Conservation (phyloP, 2,888 invertebrate species). For the Thyatira batis region DNA sequence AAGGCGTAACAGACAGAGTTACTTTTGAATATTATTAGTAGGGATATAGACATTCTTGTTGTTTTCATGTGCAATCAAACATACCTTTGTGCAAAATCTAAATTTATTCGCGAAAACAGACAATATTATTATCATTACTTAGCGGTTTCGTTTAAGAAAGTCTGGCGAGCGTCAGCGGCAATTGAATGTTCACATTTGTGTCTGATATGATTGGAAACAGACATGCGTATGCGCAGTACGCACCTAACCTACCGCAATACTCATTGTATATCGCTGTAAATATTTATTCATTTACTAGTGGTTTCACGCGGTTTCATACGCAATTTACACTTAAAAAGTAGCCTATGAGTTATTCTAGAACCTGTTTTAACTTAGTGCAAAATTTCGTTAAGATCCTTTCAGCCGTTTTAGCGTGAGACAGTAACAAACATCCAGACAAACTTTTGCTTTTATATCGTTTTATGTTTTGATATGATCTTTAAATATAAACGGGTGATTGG, state of each 20-base stretch:
- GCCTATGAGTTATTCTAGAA: no score
- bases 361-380: no score
- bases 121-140: not conserved
- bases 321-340: no score
- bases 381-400: no score
- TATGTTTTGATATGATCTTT: not conserved
- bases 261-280: not conserved
- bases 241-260: conserved; percentile 2
- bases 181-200: not conserved
- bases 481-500: not conserved
- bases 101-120: not conserved
- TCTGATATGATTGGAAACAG: not conserved
- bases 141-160: not conserved
- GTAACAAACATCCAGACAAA: no score
- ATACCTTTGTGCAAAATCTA: not conserved
- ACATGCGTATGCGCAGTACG: no score
- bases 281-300: not conserved
- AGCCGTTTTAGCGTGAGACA: no score
- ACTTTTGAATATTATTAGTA: no score
- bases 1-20: no score
- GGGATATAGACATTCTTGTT: no score
- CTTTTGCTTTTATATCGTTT: no score
- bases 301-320: not conserved
- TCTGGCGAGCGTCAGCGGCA: not conserved
- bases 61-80: no score